Evolutionary conservation across 1,140 invertebrate species (phyloP), one percentile per base, ranked within the genome.

Genomic region (Rhyacophila brunnea): DNA sequence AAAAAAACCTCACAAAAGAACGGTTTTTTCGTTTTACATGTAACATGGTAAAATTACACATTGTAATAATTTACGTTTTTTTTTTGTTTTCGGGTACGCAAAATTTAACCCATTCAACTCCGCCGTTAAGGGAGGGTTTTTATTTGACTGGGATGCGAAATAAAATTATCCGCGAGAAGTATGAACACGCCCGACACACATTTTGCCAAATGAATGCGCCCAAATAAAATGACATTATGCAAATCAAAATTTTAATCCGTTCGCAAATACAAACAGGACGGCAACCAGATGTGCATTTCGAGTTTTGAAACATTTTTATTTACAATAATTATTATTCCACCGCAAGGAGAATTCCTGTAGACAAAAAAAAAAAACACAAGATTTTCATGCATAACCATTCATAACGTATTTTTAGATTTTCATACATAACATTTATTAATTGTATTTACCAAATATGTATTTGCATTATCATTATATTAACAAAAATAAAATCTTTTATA

Each of bases 241-340:
- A 58, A 58, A 58, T 51, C 34, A 49, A 28, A 47, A 28, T 45
- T 58, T 58, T 51, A 58, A 51, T 45, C 47, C 42, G 48, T 32
- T 23, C 13, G 23, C 45, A 56, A 55, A 55, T 40, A 56, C 18
- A 56, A 47, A 23, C 44, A 47, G 19, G 2, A 32, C 23, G 11
- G 43, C 13, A 15, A 9, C 3, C 35, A 51, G 35, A 51, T 48
- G 53, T 11, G 18, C n/a, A 19, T 11, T 17, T 10, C n/a, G 10
- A 18, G 43, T 10, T 5, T 19, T 11, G 43, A 5, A 28, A 28
- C 11, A 15, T 40, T 40, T 13, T 13, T 40, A 40, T 40, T 13
- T 40, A 40, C 38, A 15, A n/a, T 13, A 5, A n/a, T 13, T 15
- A 40, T 6, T 5, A 13, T 40, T 6, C 3, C 11, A 13, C 11